Base-by-base conservation (phyloP, 1,140 invertebrate species). In the Pogonomyrmex barbatus region DNA sequence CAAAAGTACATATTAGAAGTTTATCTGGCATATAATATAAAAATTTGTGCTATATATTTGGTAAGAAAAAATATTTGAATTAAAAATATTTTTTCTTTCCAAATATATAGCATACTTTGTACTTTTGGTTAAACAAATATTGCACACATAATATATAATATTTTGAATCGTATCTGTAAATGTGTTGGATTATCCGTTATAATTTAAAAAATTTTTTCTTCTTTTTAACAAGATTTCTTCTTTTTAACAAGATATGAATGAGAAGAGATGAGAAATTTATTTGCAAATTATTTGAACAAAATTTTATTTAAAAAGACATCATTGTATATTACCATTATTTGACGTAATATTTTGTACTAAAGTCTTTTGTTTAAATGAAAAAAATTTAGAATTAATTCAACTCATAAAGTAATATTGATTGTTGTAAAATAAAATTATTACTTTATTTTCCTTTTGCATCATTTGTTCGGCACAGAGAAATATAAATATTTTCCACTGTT, bases 401-500 rank as follows among this genome's bases (percentile, higher is more conserved):
- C 4, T 60, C 24, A 30, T 12, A 39, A 10, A 73, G 60, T 56
- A 82, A 71, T 82, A 82, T 58, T 54, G 77, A 67, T 79, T 54
- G 60, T 78, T 68, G 2, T 71, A 82, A 70, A 70, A 71, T 60
- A 47, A 58, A 82, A 30, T 47, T 42, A 58, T 82, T 3, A 14
- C 56, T 82, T 82, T 6, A 33, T 2, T 30, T 45, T 33, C 8
- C 42, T 82, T 9, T 73, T 56, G 14, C 5, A 36, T 4, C 10
- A 17, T 58, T 82, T 71, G 12, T 71, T 58, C n/a, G 58, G 14
- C 17, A 12, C 14, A 54, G 39, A 42, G 8, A 14, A 30, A 60
- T 14, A 73, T 47, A 82, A 47, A 82, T 47, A 73, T 82, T 70
- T 58, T 52, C 1, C 17, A 12, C 70, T 82, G 10, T 71, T 82